A percentile compares a stretch with the other conserved stretches of the same genome.
These are phyloP conservation scores for Phaonia tiefii DNA, from an alignment of 2,888 invertebrate species.

Conservation along the genomic window DNA sequence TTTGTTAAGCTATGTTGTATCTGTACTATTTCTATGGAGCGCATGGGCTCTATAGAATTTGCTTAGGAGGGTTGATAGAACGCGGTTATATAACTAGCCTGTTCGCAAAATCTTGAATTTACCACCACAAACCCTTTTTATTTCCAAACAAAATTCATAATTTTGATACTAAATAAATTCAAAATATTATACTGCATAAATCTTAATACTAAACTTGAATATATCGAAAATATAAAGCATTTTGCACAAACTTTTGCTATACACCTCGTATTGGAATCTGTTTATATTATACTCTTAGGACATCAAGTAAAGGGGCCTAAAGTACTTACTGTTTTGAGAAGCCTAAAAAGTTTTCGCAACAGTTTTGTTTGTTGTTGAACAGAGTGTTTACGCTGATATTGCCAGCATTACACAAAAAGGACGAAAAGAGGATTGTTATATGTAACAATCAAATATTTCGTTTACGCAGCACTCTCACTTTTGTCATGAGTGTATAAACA, in stretches of 20 bases:
- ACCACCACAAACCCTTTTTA: too few relatives aligned
- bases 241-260: slow-evolving; percentile 12
- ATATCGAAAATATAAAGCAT: too few relatives aligned
- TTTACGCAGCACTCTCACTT: slow-evolving; percentile 24
- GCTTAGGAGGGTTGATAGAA: too few relatives aligned
- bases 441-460: slow-evolving; percentile 19
- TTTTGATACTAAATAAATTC: too few relatives aligned
- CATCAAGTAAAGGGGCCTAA: neutral
- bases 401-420: slow-evolving; percentile 14
- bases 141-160: too few relatives aligned
- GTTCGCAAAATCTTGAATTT: too few relatives aligned
- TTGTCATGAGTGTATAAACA: slow-evolving; percentile 18
- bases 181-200: too few relatives aligned
- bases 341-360: slow-evolving; percentile 28
- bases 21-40: too few relatives aligned
- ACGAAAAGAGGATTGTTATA: slow-evolving; percentile 18
- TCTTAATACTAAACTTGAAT: too few relatives aligned
- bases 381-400: slow-evolving; percentile 35
- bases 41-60: too few relatives aligned
- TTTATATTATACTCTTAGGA: slow-evolving; percentile 4
- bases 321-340: slow-evolving; percentile 34
- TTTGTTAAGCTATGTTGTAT: too few relatives aligned
- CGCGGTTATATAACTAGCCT: too few relatives aligned
- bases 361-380: slow-evolving; percentile 34
- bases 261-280: neutral